Evolutionary conservation across 2,797 vertebrate species (phyloP), one percentile per base, ranked within the genome.

Genomic region (Urophycis tenuis): DNA sequence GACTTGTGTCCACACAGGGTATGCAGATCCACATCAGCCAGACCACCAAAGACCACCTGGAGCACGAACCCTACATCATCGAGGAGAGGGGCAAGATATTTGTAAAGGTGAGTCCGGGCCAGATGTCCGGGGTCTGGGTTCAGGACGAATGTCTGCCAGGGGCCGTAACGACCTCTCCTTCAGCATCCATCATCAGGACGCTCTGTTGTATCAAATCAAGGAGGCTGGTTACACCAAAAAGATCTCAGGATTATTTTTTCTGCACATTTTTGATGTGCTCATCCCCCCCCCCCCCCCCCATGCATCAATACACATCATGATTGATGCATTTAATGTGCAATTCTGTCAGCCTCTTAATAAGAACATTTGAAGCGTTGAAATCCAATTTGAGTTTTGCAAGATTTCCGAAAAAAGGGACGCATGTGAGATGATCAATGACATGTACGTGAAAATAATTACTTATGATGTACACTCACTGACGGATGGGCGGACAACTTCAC

Each of bases 21-120:
- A 93, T 93, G 92, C 92, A 94, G 88, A 94, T 93, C 49, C 93
- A 93, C 87, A 93, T 93, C 81, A 92, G 92, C 72, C 92, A 93
- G 85, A 94, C 92, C 73, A 93, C 92, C 74, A 93, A 93, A 85
- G 93, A 93, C 82, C 92, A 94, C 73, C 83, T 93, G 87, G 91
- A 93, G 77, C 92, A 93, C 22, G 92, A 94, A 60, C 93, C 93
- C n/a, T 93, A 93, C 33, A 91, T 91, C 75, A 93, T 92, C 29
- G 92, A 93, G 64, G 91, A 92, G 69, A 89, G 92, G 77, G 91
- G 92, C 11, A 93, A 94, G 31, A 93, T 93, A 77, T 93, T 93
- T 85, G 93, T 93, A 10, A 93, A 94, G 90, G 92, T 92, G 78
- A 67, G 60, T 29, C n/a, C 4, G 2, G 25, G 17, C 41, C 41